These are phyloP conservation scores for Pollimyrus isidori DNA, from an alignment of 2,113 vertebrate genomes.

Conservation along the genomic window DNA sequence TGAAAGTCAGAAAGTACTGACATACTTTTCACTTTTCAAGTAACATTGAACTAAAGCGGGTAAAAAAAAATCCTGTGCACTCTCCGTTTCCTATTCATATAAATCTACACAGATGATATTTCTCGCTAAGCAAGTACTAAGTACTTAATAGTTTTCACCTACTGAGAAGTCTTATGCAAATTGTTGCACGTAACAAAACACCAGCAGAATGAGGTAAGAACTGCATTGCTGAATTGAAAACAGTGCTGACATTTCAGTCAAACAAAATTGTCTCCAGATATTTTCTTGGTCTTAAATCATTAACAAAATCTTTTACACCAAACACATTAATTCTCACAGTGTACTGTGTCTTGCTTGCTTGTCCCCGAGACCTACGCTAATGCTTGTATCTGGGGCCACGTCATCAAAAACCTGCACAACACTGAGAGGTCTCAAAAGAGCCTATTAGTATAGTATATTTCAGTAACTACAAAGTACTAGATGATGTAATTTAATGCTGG, in stretches of 20 bases:
- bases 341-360: background rate
- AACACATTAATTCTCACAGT: background rate
- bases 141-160: background rate
- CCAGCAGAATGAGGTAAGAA: background rate
- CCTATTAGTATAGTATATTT: background rate
- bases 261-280: constrained; percentile 4
- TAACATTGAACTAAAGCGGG: background rate
- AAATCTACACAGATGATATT: background rate
- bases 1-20: background rate
- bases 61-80: background rate
- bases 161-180: background rate
- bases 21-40: background rate
- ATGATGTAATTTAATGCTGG: constrained; percentile 15
- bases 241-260: background rate
- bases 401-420: background rate
- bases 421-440: background rate
- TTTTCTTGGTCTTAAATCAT: background rate
- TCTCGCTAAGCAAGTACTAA: background rate
- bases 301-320: background rate
- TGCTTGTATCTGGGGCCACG: background rate
- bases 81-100: background rate
- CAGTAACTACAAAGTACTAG: background rate
- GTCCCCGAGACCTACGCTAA: background rate
- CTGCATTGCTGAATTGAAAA: background rate
- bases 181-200: background rate